Conservation (phyloP, 1,140 invertebrate genomes). For the Bombus polaris region DNA sequence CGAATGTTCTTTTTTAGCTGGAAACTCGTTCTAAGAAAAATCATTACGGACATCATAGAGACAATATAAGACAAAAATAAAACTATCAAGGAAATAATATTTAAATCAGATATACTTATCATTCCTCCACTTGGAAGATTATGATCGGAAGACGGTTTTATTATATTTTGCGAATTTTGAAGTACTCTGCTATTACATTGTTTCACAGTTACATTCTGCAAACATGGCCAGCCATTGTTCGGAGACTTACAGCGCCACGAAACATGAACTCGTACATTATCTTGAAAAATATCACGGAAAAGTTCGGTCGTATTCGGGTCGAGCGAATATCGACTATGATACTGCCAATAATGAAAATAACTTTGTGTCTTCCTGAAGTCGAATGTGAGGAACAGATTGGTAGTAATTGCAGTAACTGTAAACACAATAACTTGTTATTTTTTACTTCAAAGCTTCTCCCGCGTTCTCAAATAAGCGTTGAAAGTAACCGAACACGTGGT, state of each 20-base stretch:
- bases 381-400: neutral
- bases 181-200: neutral
- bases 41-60: too few relatives aligned
- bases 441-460: neutral
- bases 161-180: neutral
- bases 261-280: too few relatives aligned
- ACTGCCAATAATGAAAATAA: too few relatives aligned
- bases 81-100: neutral
- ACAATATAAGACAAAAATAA: too few relatives aligned
- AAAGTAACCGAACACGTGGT: too few relatives aligned
- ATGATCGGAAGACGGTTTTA: neutral
- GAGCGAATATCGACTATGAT: too few relatives aligned
- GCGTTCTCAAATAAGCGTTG: neutral
- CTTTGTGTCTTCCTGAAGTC: neutral
- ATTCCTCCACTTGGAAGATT: neutral
- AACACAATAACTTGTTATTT: neutral
- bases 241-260: too few relatives aligned
- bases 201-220: too few relatives aligned
- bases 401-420: neutral
- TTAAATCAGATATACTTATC: neutral
- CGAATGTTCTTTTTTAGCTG: neutral
- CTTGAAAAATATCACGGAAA: neutral
- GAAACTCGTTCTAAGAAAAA: neutral
- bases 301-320: too few relatives aligned
- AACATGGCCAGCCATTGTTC: too few relatives aligned